These are phyloP conservation scores for Molothrus aeneus DNA, from an alignment of 2,797 vertebrate species.

Conservation along the genomic window DNA sequence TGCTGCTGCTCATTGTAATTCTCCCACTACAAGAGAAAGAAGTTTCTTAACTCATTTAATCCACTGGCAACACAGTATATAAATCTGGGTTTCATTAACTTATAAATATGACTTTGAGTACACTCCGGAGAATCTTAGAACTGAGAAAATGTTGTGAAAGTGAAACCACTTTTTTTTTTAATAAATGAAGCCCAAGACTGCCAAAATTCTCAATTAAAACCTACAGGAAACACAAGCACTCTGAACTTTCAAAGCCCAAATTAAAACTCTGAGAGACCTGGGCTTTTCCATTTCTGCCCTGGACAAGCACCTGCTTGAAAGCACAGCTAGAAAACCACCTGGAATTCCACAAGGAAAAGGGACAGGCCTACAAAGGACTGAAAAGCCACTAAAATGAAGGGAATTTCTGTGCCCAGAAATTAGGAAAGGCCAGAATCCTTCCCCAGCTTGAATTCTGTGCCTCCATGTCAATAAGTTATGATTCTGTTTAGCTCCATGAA, in stretches of 20 bases:
- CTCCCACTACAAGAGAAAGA: background rate
- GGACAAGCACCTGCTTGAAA: background rate
- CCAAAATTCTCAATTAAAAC: background rate
- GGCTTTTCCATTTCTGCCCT: background rate
- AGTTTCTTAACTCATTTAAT: background rate
- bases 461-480: slow-evolving; percentile 6
- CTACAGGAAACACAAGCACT: background rate
- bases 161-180: background rate
- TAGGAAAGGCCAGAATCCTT: background rate
- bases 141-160: background rate
- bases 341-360: background rate
- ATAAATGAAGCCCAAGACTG: background rate
- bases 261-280: background rate
- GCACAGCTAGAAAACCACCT: background rate
- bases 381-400: background rate
- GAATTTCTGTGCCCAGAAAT: background rate
- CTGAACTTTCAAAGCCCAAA: background rate
- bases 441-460: background rate
- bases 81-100: background rate
- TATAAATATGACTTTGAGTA: background rate
- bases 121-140: background rate
- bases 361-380: background rate
- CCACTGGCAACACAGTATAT: background rate
- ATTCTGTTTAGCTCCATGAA: slow-evolving; percentile 14
- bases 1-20: rapidly evolving